phyloP scores from a whole-genome alignment of 2,888 invertebrate genomes.

The Sisyra terminalis region DNA sequence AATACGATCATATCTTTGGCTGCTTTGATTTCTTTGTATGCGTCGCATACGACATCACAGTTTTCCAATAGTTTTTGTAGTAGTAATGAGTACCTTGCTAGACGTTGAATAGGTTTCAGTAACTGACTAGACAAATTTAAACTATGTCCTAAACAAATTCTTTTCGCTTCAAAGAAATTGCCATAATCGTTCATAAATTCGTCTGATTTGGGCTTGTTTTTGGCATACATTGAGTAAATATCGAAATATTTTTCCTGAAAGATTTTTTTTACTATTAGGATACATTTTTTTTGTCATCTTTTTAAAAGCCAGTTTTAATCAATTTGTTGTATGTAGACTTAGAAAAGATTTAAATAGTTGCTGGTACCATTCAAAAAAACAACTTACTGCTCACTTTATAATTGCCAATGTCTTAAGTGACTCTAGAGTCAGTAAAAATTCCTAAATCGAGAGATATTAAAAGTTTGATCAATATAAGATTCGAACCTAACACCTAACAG shows the following conservation, averaged over 20 bases:
- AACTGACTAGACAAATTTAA: conserved; percentile 8
- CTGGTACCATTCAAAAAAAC: too few species aligned
- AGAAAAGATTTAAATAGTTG: too few species aligned
- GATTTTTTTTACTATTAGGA: conserved; percentile 2
- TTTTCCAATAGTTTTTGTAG: conserved; percentile 4
- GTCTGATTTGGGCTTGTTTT: conserved; percentile 23
- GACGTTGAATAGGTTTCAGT: conserved; percentile 7
- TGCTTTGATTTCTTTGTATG: not conserved
- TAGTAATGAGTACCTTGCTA: conserved; percentile 6
- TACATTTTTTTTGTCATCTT: too few species aligned
- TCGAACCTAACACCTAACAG: too few species aligned
- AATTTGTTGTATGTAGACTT: too few species aligned
- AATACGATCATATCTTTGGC: conserved; percentile 7
- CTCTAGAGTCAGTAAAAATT: too few species aligned
- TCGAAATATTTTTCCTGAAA: conserved; percentile 22
- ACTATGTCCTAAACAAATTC: not conserved
- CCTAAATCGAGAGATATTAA: too few species aligned
- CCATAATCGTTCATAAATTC: conserved; percentile 9
- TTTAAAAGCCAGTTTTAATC: too few species aligned
- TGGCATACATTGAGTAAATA: conserved; percentile 22
- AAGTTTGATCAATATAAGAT: too few species aligned
- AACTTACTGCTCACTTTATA: too few species aligned
- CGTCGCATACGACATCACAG: not conserved
- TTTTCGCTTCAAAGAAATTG: conserved; percentile 7
- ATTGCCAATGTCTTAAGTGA: too few species aligned